Percentiles rank a stretch among this genome's conserved stretches.
Conservation (phyloP, 2,888 invertebrate species). For the Zaprionus lineosus region DNA sequence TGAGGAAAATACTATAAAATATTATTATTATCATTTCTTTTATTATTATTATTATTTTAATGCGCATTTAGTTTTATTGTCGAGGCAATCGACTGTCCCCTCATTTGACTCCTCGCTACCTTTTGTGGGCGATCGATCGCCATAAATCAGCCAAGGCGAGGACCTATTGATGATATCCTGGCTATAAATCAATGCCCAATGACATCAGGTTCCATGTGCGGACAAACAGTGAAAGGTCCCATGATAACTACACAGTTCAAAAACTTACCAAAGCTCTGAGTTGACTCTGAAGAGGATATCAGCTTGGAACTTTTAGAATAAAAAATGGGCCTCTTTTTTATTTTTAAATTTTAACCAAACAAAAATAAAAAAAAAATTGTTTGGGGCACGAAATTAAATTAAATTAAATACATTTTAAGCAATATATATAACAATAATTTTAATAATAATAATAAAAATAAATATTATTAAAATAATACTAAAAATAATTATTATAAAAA, state of each 20-base stretch:
- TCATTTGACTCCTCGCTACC: conserved; percentile 41
- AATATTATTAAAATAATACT: too few species aligned
- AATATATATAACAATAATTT: too few species aligned
- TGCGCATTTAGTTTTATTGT: conserved; percentile 48
- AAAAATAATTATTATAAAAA: too few species aligned
- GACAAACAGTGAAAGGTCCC: conserved; percentile 27
- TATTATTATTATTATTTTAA: conserved; percentile 48
- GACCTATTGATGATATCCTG: conserved; percentile 49
- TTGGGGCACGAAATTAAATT: too few species aligned
- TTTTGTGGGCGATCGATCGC: conserved; percentile 38
- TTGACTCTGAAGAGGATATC: too few species aligned
- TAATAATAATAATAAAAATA: too few species aligned
- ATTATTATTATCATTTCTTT: conserved; percentile 6
- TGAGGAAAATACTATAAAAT: conserved; percentile 12
- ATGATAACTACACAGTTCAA: conserved; percentile 21
- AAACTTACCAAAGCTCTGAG: too few species aligned
- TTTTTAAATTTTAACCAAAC: background rate
- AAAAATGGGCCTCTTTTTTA: background rate
- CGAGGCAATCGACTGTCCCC: conserved; percentile 20
- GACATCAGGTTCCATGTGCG: conserved; percentile 50
- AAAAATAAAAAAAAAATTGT: too few species aligned
- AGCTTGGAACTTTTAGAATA: too few species aligned
- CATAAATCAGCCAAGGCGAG: conserved; percentile 60
- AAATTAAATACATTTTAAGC: too few species aligned
- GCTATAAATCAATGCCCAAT: conserved; percentile 54